Conservation (phyloP, 53 echinoderm and acorn worm genomes). For the Pentamera pediparva region DNA sequence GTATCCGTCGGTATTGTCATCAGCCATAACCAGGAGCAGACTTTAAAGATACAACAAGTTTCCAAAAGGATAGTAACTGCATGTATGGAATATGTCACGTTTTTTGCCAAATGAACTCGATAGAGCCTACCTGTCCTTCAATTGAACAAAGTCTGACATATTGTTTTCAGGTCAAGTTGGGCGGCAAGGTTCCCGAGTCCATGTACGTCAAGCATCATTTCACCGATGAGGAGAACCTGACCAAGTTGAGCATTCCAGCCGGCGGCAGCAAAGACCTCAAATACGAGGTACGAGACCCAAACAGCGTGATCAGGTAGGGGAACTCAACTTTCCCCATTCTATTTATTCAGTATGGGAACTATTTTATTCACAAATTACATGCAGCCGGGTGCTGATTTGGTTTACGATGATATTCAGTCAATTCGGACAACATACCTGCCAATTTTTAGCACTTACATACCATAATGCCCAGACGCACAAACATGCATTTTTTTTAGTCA, state of each 20-base stretch:
- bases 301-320: slow-evolving; percentile 31
- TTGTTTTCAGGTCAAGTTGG: slow-evolving; percentile 31
- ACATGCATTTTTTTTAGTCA: too few species aligned
- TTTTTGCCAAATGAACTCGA: background rate
- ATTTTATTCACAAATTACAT: too few species aligned
- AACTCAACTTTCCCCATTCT: too few species aligned
- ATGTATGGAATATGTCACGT: background rate
- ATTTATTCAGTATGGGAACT: too few species aligned
- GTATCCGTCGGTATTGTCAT: too few species aligned
- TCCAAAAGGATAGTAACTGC: too few species aligned
- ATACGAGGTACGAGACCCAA: slow-evolving; percentile 3
- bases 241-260: background rate
- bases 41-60: too few species aligned
- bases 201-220: slow-evolving; percentile 38
- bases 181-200: slow-evolving; percentile 55
- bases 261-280: slow-evolving; percentile 9
- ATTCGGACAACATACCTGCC: too few species aligned
- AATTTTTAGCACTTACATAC: too few species aligned
- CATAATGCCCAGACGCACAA: too few species aligned
- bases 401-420: background rate
- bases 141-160: background rate
- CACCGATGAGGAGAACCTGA: slow-evolving; percentile 24
- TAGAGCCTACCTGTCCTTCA: background rate
- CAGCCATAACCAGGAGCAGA: too few species aligned
- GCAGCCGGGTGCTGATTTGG: too few species aligned